Percentiles rank a stretch among this genome's conserved stretches.
Evolutionary conservation across 2,113 vertebrate genomes (phyloP).

Genomic region (Monarcha castaneiventris): DNA sequence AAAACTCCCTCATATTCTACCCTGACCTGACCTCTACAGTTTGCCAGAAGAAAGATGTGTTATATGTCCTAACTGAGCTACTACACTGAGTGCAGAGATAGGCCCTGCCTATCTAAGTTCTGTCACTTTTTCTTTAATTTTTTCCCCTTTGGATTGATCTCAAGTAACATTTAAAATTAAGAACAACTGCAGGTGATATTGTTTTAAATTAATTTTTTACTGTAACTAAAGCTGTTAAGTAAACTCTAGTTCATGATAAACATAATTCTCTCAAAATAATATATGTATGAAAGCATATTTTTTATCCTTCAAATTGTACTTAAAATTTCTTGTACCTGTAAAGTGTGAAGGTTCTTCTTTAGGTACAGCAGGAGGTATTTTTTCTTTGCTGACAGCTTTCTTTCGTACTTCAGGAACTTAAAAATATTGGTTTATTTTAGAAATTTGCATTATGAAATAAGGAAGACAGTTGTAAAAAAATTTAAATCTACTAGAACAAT

Average conservation of each 20-base stretch:
- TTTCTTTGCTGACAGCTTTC: constrained; percentile 1
- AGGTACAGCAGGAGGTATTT: not conserved
- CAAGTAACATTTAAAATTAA: not conserved
- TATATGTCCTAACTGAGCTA: not conserved
- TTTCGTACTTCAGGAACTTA: constrained; percentile 29
- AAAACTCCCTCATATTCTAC: not conserved
- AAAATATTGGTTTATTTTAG: constrained; percentile 42
- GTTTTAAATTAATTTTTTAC: not conserved
- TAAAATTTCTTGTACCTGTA: constrained; percentile 9
- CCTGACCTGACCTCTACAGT: not conserved
- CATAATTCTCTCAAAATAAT: not conserved
- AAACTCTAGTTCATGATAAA: not conserved
- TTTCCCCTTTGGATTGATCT: not conserved
- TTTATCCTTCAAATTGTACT: not conserved
- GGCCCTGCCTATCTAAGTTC: not conserved
- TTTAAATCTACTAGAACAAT: not conserved
- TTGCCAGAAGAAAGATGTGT: not conserved
- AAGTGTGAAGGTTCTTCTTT: constrained; percentile 1
- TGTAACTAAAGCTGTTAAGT: not conserved
- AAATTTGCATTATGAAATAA: not conserved
- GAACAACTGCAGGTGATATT: not conserved
- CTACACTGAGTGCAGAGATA: not conserved
- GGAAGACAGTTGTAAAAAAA: not conserved
- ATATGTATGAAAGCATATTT: not conserved
- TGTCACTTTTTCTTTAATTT: not conserved